Evolutionary conservation across 2,113 vertebrate genomes (phyloP).

Genomic region (Boleophthalmus pectinirostris): DNA sequence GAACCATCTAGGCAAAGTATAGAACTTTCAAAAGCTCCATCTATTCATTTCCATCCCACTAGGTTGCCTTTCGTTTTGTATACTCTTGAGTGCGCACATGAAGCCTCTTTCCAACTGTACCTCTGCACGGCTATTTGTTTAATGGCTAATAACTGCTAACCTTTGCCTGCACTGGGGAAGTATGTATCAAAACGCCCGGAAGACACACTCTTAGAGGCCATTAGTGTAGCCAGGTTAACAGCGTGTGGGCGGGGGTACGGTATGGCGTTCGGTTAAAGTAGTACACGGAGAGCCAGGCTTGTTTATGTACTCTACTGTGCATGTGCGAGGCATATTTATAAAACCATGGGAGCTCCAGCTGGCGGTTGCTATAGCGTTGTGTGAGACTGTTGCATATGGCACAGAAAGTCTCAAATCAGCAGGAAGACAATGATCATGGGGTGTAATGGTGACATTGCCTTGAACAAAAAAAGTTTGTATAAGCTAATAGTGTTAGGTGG

Average conservation of each 20-base stretch:
- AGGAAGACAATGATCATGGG: conserved; percentile 29
- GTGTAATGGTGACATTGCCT: conserved; percentile 22
- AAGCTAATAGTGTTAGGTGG: background rate
- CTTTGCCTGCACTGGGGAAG: conserved; percentile 27
- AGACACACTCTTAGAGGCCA: background rate
- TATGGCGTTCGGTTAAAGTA: background rate
- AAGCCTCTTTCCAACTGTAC: conserved; percentile 32
- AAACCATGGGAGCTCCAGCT: conserved; percentile 40
- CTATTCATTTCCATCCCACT: conserved; percentile 4
- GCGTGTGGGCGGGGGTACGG: conserved; percentile 5
- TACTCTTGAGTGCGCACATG: background rate
- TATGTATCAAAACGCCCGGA: conserved; percentile 39
- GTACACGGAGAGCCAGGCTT: background rate
- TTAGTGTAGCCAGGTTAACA: background rate
- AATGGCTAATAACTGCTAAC: conserved; percentile 55
- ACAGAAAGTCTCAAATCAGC: conserved; percentile 46
- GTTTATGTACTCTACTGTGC: conserved; percentile 6
- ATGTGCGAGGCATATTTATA: conserved; percentile 1
- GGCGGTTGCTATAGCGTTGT: conserved; percentile 52
- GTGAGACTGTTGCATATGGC: conserved; percentile 43
- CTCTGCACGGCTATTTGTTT: conserved; percentile 18
- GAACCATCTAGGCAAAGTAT: background rate
- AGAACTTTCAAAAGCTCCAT: background rate
- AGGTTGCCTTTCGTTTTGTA: background rate
- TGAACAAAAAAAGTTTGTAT: conserved; percentile 16